Evolutionary conservation across 1,140 invertebrate species (phyloP).

Genomic region (Pseudomyrmex concolor): DNA sequence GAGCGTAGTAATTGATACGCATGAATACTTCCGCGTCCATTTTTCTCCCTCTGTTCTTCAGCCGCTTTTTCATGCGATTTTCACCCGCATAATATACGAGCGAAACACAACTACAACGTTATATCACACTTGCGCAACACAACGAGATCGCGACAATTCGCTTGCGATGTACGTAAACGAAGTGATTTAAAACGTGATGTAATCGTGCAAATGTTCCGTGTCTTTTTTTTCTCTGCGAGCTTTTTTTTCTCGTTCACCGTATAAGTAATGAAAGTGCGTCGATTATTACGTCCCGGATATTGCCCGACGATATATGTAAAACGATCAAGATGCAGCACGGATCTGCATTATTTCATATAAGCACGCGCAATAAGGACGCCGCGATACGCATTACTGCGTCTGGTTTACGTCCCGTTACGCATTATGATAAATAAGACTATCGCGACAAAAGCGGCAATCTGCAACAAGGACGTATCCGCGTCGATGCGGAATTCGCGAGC

Average conservation of each 20-base stretch:
- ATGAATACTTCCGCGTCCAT: neutral
- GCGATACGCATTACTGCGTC: constrained; percentile 71
- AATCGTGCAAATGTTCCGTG: constrained; percentile 40
- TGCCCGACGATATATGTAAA: constrained; percentile 41
- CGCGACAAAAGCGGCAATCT: neutral
- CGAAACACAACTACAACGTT: neutral
- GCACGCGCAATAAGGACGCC: constrained; percentile 64
- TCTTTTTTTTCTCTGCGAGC: neutral
- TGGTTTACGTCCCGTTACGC: constrained; percentile 71
- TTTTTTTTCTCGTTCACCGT: neutral
- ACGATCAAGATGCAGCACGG: constrained; percentile 42
- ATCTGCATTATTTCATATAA: constrained; percentile 61
- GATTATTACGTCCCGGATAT: constrained; percentile 44
- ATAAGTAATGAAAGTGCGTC: constrained; percentile 56
- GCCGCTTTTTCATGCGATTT: constrained; percentile 38
- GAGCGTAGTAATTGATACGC: constrained; percentile 49
- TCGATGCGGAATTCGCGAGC: constrained; percentile 1
- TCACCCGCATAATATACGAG: constrained; percentile 21
- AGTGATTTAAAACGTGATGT: constrained; percentile 64
- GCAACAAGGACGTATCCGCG: constrained; percentile 7
- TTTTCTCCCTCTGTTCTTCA: neutral
- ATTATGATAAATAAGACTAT: constrained; percentile 49
- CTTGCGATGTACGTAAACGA: constrained; percentile 34
- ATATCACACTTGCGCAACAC: no score
- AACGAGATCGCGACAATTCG: constrained; percentile 46